Evolutionary conservation across 1,140 invertebrate genomes (phyloP).

Genomic region (Atta colombica): DNA sequence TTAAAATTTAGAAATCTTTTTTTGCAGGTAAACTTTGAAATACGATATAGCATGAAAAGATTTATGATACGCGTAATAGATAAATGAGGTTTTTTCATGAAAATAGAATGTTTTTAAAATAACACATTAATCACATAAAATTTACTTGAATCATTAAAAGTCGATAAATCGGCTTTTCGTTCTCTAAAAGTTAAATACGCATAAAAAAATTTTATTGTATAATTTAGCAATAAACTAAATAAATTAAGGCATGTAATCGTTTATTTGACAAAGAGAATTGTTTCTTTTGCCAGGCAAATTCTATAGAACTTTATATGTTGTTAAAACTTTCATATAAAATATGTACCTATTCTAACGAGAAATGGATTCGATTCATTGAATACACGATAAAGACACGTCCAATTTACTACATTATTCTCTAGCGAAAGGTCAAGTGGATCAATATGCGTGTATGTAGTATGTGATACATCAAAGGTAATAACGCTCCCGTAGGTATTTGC

Average conservation of each 20-base stretch:
- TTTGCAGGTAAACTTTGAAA: too few relatives aligned
- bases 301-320: conserved; percentile 20
- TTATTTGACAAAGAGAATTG: neutral
- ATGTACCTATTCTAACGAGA: conserved; percentile 64
- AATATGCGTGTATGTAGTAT: conserved; percentile 60
- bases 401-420: conserved; percentile 45
- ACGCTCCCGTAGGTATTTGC: conserved; percentile 67
- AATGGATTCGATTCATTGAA: conserved; percentile 42
- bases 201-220: neutral
- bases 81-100: neutral
- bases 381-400: conserved; percentile 52
- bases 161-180: too few relatives aligned
- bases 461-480: conserved; percentile 71
- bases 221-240: neutral
- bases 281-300: neutral
- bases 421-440: conserved; percentile 53
- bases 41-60: neutral
- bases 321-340: conserved; percentile 62
- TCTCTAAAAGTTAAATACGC: neutral
- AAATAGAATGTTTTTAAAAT: neutral
- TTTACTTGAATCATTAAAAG: too few relatives aligned
- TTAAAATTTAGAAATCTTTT: too few relatives aligned
- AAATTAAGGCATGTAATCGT: neutral
- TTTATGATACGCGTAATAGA: neutral
- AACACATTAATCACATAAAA: neutral